Conservation (phyloP, 2,797 vertebrate genomes). For the Pseudocheirus occidentalis region DNA sequence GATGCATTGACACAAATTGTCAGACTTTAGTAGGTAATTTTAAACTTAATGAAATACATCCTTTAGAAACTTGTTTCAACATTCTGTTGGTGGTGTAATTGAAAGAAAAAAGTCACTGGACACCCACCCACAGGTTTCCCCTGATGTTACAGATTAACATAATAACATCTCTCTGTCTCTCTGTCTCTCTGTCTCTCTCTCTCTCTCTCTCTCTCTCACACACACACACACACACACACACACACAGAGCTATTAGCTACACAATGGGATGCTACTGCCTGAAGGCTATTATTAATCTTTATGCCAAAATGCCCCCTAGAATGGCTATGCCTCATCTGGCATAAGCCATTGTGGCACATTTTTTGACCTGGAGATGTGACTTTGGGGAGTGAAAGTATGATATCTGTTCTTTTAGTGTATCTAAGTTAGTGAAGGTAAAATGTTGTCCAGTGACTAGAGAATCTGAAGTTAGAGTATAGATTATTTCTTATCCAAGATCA, state of each 20-base stretch:
- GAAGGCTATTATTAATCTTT: slow-evolving; percentile 57
- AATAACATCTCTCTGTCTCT: background rate
- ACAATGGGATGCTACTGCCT: slow-evolving; percentile 8
- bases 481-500: background rate
- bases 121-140: slow-evolving; percentile 19
- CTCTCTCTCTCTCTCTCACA: too few species aligned
- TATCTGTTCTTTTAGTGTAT: background rate
- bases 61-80: slow-evolving; percentile 65
- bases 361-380: slow-evolving; percentile 55
- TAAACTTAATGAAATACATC: slow-evolving; percentile 73
- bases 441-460: background rate
- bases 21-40: slow-evolving; percentile 71
- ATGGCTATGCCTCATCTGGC: slow-evolving; percentile 12
- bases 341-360: slow-evolving; percentile 47
- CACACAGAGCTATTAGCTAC: slow-evolving; percentile 39
- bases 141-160: slow-evolving; percentile 39
- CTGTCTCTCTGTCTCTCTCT: background rate
- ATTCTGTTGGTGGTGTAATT: slow-evolving; percentile 9
- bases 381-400: slow-evolving; percentile 46
- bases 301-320: slow-evolving; percentile 20
- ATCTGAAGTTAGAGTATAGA: slow-evolving; percentile 9
- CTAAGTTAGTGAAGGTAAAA: slow-evolving; percentile 31
- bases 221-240: too few species aligned
- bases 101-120: slow-evolving; percentile 50
- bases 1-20: slow-evolving; percentile 56